phyloP scores from a whole-genome alignment of 1,140 invertebrate species.

The Drosophila teissieri region DNA sequence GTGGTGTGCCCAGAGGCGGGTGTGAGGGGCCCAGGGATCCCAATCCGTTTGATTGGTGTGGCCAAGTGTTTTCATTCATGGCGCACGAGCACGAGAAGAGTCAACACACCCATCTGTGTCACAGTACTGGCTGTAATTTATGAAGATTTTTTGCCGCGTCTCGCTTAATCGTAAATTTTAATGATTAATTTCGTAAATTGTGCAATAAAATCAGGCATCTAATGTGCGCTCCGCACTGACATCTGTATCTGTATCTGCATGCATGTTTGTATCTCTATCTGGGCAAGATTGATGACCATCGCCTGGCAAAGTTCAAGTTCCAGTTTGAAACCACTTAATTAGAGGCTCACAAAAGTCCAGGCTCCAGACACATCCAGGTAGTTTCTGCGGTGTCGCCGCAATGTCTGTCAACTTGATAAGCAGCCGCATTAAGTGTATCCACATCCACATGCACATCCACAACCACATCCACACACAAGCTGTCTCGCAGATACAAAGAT shows the following conservation, averaged over 20 bases:
- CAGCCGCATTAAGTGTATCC: conserved; percentile 57
- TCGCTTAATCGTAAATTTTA: conserved; percentile 60
- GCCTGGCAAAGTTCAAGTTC: conserved; percentile 16
- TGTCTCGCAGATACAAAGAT: conserved; percentile 29
- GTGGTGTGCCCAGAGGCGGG: neutral
- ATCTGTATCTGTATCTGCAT: conserved; percentile 22
- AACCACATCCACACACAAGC: conserved; percentile 19
- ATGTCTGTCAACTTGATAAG: conserved; percentile 76
- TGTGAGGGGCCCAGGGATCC: neutral
- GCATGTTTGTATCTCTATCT: conserved; percentile 13
- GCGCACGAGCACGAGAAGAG: conserved; percentile 54
- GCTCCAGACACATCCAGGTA: conserved; percentile 10
- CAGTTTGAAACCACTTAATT: conserved; percentile 62
- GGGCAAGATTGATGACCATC: conserved; percentile 64
- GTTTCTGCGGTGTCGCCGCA: conserved; percentile 34
- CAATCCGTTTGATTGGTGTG: conserved; percentile 53
- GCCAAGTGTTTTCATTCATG: conserved; percentile 77
- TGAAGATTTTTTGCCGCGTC: conserved; percentile 46
- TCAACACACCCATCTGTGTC: conserved; percentile 53
- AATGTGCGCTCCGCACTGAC: conserved; percentile 21
- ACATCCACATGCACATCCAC: conserved; percentile 12
- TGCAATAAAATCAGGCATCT: conserved; percentile 37
- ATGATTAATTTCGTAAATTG: conserved; percentile 68
- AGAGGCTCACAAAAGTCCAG: conserved; percentile 51
- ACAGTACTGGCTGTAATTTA: conserved; percentile 55